A percentile compares a stretch with the other conserved stretches of the same genome.
phyloP scores from a whole-genome alignment of 1,140 invertebrate genomes.

The Euura saliciscinereae region DNA sequence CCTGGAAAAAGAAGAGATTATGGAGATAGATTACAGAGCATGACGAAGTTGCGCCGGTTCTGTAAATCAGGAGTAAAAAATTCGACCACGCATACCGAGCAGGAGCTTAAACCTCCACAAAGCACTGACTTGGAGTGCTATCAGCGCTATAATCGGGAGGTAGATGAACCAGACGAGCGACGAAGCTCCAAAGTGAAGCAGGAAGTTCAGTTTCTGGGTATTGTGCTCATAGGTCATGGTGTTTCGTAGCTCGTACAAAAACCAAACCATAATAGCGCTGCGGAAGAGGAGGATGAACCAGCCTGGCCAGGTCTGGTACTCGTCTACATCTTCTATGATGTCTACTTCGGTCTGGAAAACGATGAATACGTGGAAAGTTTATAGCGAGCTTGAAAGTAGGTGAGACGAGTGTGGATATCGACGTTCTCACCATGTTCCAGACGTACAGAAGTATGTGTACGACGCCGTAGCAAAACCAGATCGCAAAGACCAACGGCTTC shows the following conservation, averaged over 20 bases:
- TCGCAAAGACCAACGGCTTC: conserved; percentile 84
- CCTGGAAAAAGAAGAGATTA: conserved; percentile 62
- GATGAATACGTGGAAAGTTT: conserved; percentile 15
- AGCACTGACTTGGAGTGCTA: conserved; percentile 90
- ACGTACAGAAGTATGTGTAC: conserved; percentile 92
- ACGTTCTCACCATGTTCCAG: conserved; percentile 87
- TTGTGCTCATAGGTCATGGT: conserved; percentile 94
- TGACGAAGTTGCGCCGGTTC: background rate
- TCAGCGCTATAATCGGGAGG: conserved; percentile 90
- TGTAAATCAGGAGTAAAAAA: conserved; percentile 22
- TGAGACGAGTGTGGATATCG: conserved; percentile 10
- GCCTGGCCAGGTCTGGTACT: conserved; percentile 96
- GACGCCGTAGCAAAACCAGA: conserved; percentile 91
- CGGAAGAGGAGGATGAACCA: conserved; percentile 89
- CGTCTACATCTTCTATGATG: conserved; percentile 94
- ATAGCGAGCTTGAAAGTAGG: conserved; percentile 8
- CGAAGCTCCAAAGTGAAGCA: conserved; percentile 95
- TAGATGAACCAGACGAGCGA: conserved; percentile 99
- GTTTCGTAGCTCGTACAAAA: conserved; percentile 88
- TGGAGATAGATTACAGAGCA: conserved; percentile 11
- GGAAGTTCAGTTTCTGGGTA: conserved; percentile 87
- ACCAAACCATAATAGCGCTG: conserved; percentile 93
- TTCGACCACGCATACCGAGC: conserved; percentile 71
- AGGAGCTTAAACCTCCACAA: conserved; percentile 95
- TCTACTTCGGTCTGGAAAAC: conserved; percentile 85